Evolutionary conservation across 2,797 vertebrate species (phyloP).

Genomic region (Trichosurus vulpecula): DNA sequence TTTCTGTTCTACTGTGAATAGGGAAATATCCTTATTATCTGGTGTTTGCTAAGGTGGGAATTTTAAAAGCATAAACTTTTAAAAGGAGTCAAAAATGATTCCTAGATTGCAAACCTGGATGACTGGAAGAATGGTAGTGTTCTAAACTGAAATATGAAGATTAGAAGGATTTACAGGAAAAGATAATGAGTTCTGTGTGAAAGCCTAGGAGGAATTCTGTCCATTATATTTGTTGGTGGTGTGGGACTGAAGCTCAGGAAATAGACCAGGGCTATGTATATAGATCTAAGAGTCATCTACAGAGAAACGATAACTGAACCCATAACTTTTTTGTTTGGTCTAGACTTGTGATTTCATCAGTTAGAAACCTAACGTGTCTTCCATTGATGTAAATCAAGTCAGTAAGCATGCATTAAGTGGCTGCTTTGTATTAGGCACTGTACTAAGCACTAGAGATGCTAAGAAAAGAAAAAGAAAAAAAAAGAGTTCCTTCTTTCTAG

Average conservation of each 20-base stretch:
- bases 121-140: background rate
- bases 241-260: background rate
- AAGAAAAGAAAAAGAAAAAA: background rate
- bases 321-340: background rate
- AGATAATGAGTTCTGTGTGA: background rate
- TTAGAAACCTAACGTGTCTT: background rate
- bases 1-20: background rate
- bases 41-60: background rate
- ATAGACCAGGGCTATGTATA: background rate
- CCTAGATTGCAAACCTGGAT: background rate
- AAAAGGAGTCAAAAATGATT: background rate
- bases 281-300: background rate
- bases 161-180: background rate
- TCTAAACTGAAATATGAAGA: background rate
- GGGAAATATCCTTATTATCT: background rate
- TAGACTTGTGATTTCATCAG: background rate
- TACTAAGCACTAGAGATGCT: background rate
- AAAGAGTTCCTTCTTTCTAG: background rate
- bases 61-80: background rate
- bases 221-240: background rate
- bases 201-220: background rate
- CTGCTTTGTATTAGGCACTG: background rate
- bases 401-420: background rate
- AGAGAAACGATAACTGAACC: background rate
- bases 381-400: background rate